Percentiles rank a stretch among this genome's conserved stretches.
These are phyloP conservation scores for Microctenopoma stevenorrisi DNA, from an alignment of 2,797 vertebrate genomes.

Conservation along the genomic window DNA sequence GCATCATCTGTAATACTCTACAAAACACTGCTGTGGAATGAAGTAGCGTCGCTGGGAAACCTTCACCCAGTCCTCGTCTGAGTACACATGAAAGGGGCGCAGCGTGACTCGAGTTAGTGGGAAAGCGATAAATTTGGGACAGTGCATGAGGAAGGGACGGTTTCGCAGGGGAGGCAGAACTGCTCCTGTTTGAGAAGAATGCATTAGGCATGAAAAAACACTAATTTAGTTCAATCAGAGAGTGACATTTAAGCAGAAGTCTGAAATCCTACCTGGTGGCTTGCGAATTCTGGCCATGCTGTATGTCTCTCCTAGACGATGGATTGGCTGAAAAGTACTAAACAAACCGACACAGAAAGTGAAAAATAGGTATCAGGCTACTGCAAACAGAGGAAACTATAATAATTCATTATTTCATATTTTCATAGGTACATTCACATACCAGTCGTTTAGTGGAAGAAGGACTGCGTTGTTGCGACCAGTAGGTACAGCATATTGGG, in stretches of 20 bases:
- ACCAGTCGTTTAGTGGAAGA: slow-evolving; percentile 56
- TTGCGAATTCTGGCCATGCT: slow-evolving; percentile 64
- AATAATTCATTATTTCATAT: too few species aligned
- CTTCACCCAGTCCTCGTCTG: slow-evolving; percentile 48
- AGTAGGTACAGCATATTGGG: slow-evolving; percentile 12
- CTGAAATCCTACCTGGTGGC: slow-evolving; percentile 36
- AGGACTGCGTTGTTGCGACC: slow-evolving; percentile 57
- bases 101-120: slow-evolving; percentile 68
- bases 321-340: slow-evolving; percentile 62
- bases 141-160: slow-evolving; percentile 59
- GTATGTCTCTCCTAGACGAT: slow-evolving; percentile 73
- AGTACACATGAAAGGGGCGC: slow-evolving; percentile 55
- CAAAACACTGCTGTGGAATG: slow-evolving; percentile 64
- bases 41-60: slow-evolving; percentile 62
- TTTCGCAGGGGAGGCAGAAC: slow-evolving; percentile 63
- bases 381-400: background rate
- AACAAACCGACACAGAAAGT: slow-evolving; percentile 23
- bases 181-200: slow-evolving; percentile 47
- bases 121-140: slow-evolving; percentile 66
- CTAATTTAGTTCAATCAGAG: background rate
- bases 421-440: background rate
- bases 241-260: background rate
- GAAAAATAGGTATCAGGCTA: background rate
- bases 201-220: too few species aligned
- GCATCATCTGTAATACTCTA: slow-evolving; percentile 73